Conservation (phyloP, 1,140 invertebrate species). For the Geopemphigus sp. region DNA sequence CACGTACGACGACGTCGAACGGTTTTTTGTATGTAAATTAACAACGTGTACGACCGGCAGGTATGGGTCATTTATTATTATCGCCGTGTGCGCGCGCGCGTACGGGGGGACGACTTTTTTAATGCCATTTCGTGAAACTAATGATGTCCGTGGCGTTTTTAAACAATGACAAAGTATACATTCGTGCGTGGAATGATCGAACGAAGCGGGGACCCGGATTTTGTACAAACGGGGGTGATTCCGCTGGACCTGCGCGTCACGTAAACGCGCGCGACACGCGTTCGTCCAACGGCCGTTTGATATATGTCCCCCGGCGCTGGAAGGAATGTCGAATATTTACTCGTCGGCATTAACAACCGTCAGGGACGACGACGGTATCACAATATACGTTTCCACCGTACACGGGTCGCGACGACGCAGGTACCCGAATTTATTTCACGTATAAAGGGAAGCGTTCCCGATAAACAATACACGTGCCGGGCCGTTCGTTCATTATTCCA, state of each 20-base stretch:
- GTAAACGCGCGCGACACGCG: not conserved
- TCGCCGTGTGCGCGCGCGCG: not conserved
- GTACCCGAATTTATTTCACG: not conserved
- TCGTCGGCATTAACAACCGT: conserved; percentile 4
- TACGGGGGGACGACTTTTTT: conserved; percentile 37
- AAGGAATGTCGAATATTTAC: conserved; percentile 25
- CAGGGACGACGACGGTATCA: no score
- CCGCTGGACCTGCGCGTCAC: conserved; percentile 10
- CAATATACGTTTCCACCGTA: no score
- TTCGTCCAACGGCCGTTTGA: not conserved
- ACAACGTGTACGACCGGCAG: conserved; percentile 15
- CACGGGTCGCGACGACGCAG: no score
- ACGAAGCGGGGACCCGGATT: not conserved
- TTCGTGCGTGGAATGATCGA: conserved; percentile 34
- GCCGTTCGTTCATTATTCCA: not conserved
- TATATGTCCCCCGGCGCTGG: not conserved
- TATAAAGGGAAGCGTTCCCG: not conserved
- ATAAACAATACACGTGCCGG: not conserved
- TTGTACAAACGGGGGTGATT: conserved; percentile 9
- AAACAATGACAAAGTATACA: conserved; percentile 50
- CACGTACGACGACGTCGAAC: conserved; percentile 33
- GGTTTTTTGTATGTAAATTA: conserved; percentile 48
- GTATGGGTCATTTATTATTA: conserved; percentile 47
- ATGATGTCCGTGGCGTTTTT: conserved; percentile 46
- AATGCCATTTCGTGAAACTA: conserved; percentile 50